Evolutionary conservation across 1,140 invertebrate species (phyloP), one percentile per base, ranked within the genome.

Genomic region (Probaryconus sp.): DNA sequence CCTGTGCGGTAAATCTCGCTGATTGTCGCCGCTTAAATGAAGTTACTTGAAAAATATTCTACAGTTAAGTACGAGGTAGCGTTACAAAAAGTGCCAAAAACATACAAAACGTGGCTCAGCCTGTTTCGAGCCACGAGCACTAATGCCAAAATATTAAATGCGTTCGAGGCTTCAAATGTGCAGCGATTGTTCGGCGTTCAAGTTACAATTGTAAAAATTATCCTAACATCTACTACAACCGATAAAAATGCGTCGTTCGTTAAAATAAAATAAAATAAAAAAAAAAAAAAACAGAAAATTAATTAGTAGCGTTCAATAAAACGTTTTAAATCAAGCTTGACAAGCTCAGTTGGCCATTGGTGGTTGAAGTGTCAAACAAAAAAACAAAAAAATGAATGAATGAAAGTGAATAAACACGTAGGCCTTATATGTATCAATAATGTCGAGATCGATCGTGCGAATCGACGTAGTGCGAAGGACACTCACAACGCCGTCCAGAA

Each of bases 391-490:
- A 35, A 31, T 13, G 3, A 18, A 45, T 24, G 37, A 43, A 9
- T 4, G 14, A 9, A 9, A 17, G 38, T 10, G 18, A 3, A 10
- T 31, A 13, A 35, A 38, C 10, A 26, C 11, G 26, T 53, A 48
- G 51, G 42, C 37, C 64, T n/a, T 24, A 42, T 10, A 31, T 42
- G 35, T 48, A 26, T 58, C 35, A 47, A 17, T 56, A 40, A 24
- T 56, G 35, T 43, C 35, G 71, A 74, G 71, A 64, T 74, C 70
- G 70, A 9, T 60, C 55, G 61, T 38, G 50, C 42, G 37, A 68
- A 38, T 63, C 42, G 69, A 17, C 38, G 16, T 5, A 9, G 16
- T 17, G 38, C 18, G 17, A n/a, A 11, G 18, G 11, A 35, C 3
- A 11, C n/a, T 42, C n/a, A 9, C 10, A 10, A 18, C 4, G 17